A percentile compares a stretch with the other conserved stretches of the same genome.
These are phyloP conservation scores for Watsonalla cultraria DNA, from an alignment of 2,888 invertebrate species.

Conservation along the genomic window DNA sequence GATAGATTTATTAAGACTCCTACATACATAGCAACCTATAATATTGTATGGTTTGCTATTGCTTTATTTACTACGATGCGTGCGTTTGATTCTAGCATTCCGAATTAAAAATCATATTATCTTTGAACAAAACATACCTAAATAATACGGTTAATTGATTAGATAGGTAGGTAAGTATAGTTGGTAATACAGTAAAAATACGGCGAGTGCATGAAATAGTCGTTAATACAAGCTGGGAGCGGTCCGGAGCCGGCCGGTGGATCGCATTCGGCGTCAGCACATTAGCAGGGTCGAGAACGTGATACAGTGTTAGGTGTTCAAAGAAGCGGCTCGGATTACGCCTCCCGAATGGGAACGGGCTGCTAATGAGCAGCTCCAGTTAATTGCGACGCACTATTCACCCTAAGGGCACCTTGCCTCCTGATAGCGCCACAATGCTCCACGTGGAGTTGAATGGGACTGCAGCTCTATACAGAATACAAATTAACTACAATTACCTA, in stretches of 20 bases:
- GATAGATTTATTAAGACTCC: background rate
- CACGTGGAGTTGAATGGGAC: slow-evolving; percentile 31
- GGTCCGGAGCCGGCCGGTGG: slow-evolving; percentile 17
- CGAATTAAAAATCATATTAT: too few species aligned
- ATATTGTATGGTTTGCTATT: too few species aligned
- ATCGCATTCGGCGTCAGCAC: slow-evolving; percentile 49
- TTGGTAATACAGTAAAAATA: background rate
- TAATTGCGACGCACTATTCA: slow-evolving; percentile 54
- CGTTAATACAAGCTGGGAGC: background rate
- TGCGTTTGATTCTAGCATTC: too few species aligned
- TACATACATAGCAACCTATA: too few species aligned
- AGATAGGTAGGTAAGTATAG: too few species aligned
- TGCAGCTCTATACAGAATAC: slow-evolving; percentile 1
- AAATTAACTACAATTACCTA: too few species aligned
- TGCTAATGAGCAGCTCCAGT: slow-evolving; percentile 69
- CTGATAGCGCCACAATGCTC: slow-evolving; percentile 53
- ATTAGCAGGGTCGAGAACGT: slow-evolving; percentile 40
- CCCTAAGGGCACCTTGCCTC: slow-evolving; percentile 40
- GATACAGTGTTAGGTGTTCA: slow-evolving; percentile 53
- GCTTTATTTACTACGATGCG: too few species aligned
- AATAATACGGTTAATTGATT: too few species aligned
- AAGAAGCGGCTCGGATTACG: slow-evolving; percentile 55
- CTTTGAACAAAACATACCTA: too few species aligned
- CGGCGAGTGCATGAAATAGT: slow-evolving; percentile 14
- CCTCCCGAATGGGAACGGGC: slow-evolving; percentile 63